phyloP scores from a whole-genome alignment of 2,888 invertebrate genomes.

The Agrotis segetum region DNA sequence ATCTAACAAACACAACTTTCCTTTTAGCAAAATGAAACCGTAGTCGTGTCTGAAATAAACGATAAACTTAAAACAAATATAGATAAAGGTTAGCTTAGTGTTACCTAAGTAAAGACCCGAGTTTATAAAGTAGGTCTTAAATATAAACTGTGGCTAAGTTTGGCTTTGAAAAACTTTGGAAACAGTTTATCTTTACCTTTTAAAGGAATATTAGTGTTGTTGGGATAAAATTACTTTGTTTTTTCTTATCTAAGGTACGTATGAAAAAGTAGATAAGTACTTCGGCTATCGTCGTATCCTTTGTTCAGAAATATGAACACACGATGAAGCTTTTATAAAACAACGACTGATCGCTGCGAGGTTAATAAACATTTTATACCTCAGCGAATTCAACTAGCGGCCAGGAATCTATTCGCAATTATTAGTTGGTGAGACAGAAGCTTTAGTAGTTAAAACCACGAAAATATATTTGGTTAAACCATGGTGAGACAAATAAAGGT shows the following conservation, averaged over 20 bases:
- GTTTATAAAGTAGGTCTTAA: constrained; percentile 1
- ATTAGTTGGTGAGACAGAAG: too few species aligned
- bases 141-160: constrained; percentile 25
- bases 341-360: too few species aligned
- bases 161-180: background rate
- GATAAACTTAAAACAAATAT: constrained; percentile 29
- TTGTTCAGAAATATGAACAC: background rate
- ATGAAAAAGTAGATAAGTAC: background rate
- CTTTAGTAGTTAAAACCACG: background rate
- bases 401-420: too few species aligned
- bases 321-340: too few species aligned
- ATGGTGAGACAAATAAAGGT: background rate
- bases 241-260: background rate
- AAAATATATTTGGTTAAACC: background rate
- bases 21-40: constrained; percentile 23
- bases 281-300: background rate
- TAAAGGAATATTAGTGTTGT: background rate
- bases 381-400: too few species aligned
- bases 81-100: constrained; percentile 18
- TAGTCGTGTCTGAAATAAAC: constrained; percentile 12
- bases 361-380: too few species aligned
- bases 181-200: background rate
- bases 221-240: background rate
- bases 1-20: constrained; percentile 14
- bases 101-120: background rate